Percentiles rank a stretch among this genome's conserved stretches.
Conservation (phyloP, 2,888 invertebrate genomes). For the Diadegma fenestrale region DNA sequence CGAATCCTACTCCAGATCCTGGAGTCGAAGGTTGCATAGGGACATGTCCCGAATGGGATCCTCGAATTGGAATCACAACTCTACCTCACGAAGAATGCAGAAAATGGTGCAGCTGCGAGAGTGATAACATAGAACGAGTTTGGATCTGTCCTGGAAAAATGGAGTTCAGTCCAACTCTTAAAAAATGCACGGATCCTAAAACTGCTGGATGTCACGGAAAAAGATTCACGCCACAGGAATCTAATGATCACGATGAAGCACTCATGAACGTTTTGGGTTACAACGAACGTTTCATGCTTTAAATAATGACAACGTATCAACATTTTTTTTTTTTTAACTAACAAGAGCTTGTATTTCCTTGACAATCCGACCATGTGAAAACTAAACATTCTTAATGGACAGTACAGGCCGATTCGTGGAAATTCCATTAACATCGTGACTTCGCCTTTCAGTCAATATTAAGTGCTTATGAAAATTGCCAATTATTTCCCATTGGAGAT, state of each 20-base stretch:
- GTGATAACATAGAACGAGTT: constrained; percentile 43
- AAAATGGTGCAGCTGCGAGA: background rate
- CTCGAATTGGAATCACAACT: background rate
- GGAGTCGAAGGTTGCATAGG: constrained; percentile 52
- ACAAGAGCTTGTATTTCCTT: background rate
- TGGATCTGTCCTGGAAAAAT: constrained; percentile 68
- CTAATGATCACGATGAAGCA: background rate
- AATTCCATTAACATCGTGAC: background rate
- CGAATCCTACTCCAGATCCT: background rate
- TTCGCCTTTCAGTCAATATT: background rate
- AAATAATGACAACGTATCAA: background rate
- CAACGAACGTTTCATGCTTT: background rate
- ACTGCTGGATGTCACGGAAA: background rate
- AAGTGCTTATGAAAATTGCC: background rate
- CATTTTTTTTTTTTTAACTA: background rate
- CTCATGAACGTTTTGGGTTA: constrained; percentile 9
- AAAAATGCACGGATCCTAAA: background rate
- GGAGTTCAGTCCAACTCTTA: constrained; percentile 64
- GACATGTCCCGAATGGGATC: background rate
- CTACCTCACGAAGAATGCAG: background rate
- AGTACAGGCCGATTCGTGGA: background rate
- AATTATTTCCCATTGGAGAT: background rate
- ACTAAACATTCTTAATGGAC: background rate
- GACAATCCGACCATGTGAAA: background rate
- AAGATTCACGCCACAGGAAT: background rate